phyloP scores from a whole-genome alignment of 30 jellyfish, hydroid and myxozoan genomes.

The Hydra vulgaris region DNA sequence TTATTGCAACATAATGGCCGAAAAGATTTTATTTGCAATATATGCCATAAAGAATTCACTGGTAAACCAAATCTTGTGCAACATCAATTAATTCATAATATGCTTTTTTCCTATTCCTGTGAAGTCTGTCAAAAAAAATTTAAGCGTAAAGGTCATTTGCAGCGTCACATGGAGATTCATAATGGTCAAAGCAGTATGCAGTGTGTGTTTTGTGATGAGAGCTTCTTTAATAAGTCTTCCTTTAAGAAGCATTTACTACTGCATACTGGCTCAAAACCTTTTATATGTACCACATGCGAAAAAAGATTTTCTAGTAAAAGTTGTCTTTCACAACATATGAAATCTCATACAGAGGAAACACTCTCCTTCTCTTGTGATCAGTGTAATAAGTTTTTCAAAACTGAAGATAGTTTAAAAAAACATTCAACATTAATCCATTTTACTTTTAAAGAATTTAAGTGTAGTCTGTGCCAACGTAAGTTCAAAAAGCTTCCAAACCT shows the following conservation, averaged over 20 bases:
- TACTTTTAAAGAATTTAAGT: background rate
- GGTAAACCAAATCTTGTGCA: constrained; percentile 33
- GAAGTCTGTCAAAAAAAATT: constrained; percentile 23
- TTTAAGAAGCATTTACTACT: constrained; percentile 16
- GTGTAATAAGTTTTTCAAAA: constrained; percentile 6
- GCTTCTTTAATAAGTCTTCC: constrained; percentile 8
- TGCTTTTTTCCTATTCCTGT: constrained; percentile 9
- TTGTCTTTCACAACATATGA: constrained; percentile 20
- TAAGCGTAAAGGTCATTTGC: constrained; percentile 25
- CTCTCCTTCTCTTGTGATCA: constrained; percentile 12
- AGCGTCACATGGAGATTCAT: constrained; percentile 36
- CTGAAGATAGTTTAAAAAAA: constrained; percentile 5
- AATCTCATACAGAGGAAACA: constrained; percentile 15
- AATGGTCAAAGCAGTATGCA: background rate
- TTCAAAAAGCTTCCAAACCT: background rate
- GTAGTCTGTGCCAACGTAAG: constrained; percentile 5
- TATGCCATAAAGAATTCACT: constrained; percentile 23
- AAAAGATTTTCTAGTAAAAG: constrained; percentile 25
- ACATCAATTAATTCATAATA: constrained; percentile 18
- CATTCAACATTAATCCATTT: constrained; percentile 2
- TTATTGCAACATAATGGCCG: constrained; percentile 34
- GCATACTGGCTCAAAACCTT: constrained; percentile 39
- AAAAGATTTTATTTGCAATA: constrained; percentile 26
- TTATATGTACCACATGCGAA: constrained; percentile 26
- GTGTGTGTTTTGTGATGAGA: constrained; percentile 29